These are phyloP conservation scores for Drosophila gunungcola DNA, from an alignment of 1,140 invertebrate species.

Conservation along the genomic window DNA sequence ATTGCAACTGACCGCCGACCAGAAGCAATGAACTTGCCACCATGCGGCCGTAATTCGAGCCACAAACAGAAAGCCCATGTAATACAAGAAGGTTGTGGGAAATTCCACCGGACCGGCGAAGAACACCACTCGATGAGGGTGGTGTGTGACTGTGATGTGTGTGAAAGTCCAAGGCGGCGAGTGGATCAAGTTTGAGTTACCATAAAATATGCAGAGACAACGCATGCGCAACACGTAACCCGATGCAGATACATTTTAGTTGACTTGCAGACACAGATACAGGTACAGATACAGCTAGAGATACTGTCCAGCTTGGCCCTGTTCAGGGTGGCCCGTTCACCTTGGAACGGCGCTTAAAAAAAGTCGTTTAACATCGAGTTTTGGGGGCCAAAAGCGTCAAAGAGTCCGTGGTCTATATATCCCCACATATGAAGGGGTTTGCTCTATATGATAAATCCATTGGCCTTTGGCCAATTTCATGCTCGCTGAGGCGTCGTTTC, in stretches of 20 bases:
- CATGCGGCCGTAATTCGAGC: constrained; percentile 53
- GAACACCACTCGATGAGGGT: constrained; percentile 30
- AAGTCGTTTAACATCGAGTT: constrained; percentile 59
- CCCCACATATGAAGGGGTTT: constrained; percentile 18
- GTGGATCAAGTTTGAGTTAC: constrained; percentile 67
- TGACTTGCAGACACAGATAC: constrained; percentile 21
- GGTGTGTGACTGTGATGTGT: constrained; percentile 10
- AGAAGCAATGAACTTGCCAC: constrained; percentile 65
- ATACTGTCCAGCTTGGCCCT: constrained; percentile 31
- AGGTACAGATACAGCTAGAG: constrained; percentile 35
- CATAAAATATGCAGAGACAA: constrained; percentile 75
- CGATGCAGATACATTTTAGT: constrained; percentile 38
- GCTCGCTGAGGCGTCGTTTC: constrained; percentile 43
- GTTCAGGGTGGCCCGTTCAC: constrained; percentile 58
- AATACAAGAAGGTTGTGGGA: constrained; percentile 66
- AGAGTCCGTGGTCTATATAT: constrained; percentile 49
- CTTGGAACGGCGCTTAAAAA: constrained; percentile 46
- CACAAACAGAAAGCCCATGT: constrained; percentile 51
- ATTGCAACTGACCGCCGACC: constrained; percentile 44
- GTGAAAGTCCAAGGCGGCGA: constrained; percentile 55
- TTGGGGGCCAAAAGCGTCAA: constrained; percentile 42
- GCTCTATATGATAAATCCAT: constrained; percentile 26
- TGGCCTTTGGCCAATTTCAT: constrained; percentile 60
- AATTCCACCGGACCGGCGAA: constrained; percentile 47
- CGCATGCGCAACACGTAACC: constrained; percentile 73